Evolutionary conservation across 2,113 vertebrate species (phyloP), one percentile per base, ranked within the genome.

Genomic region (Perccottus glenii): DNA sequence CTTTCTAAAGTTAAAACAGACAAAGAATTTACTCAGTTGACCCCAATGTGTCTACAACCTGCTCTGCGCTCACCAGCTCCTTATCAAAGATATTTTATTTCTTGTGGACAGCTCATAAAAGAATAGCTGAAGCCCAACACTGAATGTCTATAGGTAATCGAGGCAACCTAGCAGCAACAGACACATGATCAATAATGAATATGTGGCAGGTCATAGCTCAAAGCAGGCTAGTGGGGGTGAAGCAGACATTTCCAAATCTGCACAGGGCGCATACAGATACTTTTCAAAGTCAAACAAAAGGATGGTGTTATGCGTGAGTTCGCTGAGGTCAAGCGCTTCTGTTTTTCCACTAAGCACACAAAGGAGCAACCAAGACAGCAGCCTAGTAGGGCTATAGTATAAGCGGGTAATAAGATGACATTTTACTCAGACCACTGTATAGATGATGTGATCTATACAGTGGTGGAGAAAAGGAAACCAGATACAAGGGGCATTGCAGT

Each of bases 131-230:
- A 65, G 47, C 45, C 32, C 67, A 62, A 56, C 67, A 36, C 49
- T 19, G 36, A 57, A 70, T 65, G 60, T 72, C 56, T 62, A 46
- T 43, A 58, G 57, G 85, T 84, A 87, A 67, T 88, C 75, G 52
- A 59, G 72, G 79, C 67, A 82, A 79, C 70, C 49, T 49, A 50
- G 66, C 56, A 45, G 63, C 40, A 80, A 70, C 62, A 59, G 63
- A 57, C 66, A 65, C 14, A 45, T 80, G 62, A 86, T 88, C 84
- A 87, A 90, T 88, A 90, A 86, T 77, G 75, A 69, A 83, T 87
- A 77, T 68, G 73, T 58, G 82, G 76, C 67, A 83, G 84, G 77
- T 87, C 80, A 78, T 61, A 87, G 67, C 81, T 84, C 73, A 74
- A 70, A 82, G 68, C 16, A 44, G 60, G 49, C n/a, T 35, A 59